Evolutionary conservation across 2,797 vertebrate genomes (phyloP), one percentile per base, ranked within the genome.

Genomic region (Oophaga sylvatica): DNA sequence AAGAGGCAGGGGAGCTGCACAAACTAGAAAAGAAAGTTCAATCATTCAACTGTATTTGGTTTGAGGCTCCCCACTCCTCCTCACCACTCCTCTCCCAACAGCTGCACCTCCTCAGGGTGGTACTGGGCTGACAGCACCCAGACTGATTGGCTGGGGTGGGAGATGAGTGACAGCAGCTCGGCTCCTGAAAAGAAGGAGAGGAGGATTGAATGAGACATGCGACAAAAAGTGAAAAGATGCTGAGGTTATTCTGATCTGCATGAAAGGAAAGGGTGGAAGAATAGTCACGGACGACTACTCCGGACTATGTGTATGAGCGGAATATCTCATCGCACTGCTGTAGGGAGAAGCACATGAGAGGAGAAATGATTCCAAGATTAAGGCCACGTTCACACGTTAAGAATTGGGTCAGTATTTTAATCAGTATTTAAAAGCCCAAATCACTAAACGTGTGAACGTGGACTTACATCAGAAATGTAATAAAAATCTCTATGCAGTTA

Each of bases 11-110:
- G 22, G 87, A 87, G 57, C 92, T 48, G 90, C 91, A 29, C 83
- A 93, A 92, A 94, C 92, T 94, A 91, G 4, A 88, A 85, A 85
- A 90, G 84, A 92, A 94, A 95, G 93, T 95, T 95, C 92, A 92
- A 91, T 83, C 92, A 81, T 87, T 88, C 92, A 92, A 91, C 92
- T 93, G 93, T 79, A 4, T 87, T 90, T 82, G 83, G 62, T 68
- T 86, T 22, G 22, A 78, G 84, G 63, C 48, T 53, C 48, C 9
- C 48, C 48, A 63, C 79, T 80, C 73, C 81, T 19, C 78, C 87
- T 77, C 87, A 88, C 89, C 91, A 87, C 87, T 26, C 89, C 90
- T 48, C 85, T 59, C 56, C 79, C 16, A 29, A 41, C 84, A 71
- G 73, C 73, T 79, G 80, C 63, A 83, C 88, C 71, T 78, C 73